phyloP scores from a whole-genome alignment of 2,888 invertebrate species.

The Netelia virgata region DNA sequence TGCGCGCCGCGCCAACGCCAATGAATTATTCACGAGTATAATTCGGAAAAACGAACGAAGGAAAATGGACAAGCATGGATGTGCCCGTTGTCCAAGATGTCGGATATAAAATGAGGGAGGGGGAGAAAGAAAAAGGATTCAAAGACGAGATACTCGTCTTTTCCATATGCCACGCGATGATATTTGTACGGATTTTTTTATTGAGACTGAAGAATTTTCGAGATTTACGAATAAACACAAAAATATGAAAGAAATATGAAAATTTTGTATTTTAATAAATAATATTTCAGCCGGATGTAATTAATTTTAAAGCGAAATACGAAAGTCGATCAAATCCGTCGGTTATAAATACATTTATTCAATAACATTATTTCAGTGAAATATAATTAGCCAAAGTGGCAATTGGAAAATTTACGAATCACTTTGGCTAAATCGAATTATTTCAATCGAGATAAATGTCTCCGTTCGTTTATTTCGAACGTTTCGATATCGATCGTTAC shows the following conservation, averaged over 20 bases:
- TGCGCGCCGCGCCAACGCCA: slow-evolving; percentile 31
- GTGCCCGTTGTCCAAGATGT: slow-evolving; percentile 1
- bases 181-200: background rate
- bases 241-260: background rate
- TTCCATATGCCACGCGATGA: background rate
- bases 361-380: no score
- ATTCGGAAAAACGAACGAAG: slow-evolving; percentile 75
- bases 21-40: slow-evolving; percentile 77
- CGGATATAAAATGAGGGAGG: slow-evolving; percentile 8
- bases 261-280: background rate
- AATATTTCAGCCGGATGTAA: no score
- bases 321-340: no score
- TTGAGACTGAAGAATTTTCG: background rate
- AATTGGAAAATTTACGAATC: no score
- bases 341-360: no score
- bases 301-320: no score
- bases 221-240: background rate
- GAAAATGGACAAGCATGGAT: slow-evolving; percentile 59
- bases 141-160: background rate
- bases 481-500: background rate
- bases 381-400: no score
- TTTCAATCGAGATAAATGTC: no score
- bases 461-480: no score
- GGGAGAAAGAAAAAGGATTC: slow-evolving; percentile 3
- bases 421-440: no score